Evolutionary conservation across 2,113 vertebrate genomes (phyloP), one percentile per base, ranked within the genome.

Genomic region (Caretta caretta): DNA sequence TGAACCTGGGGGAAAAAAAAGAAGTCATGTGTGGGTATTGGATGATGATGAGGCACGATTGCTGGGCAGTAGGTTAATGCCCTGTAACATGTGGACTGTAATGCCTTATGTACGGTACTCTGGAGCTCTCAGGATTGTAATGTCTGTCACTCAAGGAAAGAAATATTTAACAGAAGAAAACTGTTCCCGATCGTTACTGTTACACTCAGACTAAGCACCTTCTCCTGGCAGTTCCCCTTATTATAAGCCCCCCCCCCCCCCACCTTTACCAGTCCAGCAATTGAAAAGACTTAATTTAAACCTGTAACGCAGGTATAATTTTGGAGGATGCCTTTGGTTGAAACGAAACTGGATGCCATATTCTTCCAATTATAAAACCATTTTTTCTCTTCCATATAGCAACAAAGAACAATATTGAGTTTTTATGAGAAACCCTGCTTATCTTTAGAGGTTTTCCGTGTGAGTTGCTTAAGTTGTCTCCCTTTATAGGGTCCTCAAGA

Each of bases 351-450:
- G 80, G 89, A 83, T 95, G 91, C 62, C 93, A 82, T 95, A 83
- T 93, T 95, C 91, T 92, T 90, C 86, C 19, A 1, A 0, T 89
- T 93, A 81, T 0, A 2, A 87, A 83, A 75, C 50, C 65, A 86
- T 76, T 92, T 96, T 96, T 72, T 20, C 80, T 90, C 75, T 84
- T 25, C 69, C 35, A 76, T 94, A 82, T 90, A 93, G 80, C 79
- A 88, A 9, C 42, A 80, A 49, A 12, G 27, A 94, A 83, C 87
- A 91, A 96, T 97, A 87, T 50, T 46, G 85, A 92, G 80, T 85
- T 69, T 91, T 96, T 91, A 94, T 96, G 96, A 93, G 91, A 93
- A 97, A 83, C 81, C 31, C 79, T 94, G 82, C 84, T 94, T 94
- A 79, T 88, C 78, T 93, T 94, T 83, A 53, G 93, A 91, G 78